Evolutionary conservation across 37 sponge, comb jelly and placozoan species (phyloP), one percentile per base, ranked within the genome.

Genomic region (Agelas oroides): DNA sequence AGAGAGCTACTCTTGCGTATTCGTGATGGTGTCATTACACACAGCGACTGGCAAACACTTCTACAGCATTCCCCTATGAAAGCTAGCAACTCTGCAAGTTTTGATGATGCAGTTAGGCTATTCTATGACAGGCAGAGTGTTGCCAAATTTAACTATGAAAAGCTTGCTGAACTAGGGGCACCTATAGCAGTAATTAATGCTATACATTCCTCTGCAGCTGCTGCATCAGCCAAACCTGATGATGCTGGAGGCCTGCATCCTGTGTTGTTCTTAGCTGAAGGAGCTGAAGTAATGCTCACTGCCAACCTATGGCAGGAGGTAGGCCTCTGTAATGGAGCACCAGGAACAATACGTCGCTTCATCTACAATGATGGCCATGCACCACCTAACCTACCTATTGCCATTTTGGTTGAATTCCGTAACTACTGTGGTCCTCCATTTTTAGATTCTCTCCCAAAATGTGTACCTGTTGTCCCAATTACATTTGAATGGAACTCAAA

Each of bases 161-260:
- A 65, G 30, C 67, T 65, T 14, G 14, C 14, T 14, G 23, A 19
- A 27, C 73, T 71, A 36, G 73, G 79, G 11, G 18, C 59, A 30
- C 76, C 76, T 56, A 56, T 56, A 12, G 59, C 59, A 56, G 32
- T n/a, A 55, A 75, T 75, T 24, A 75, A 75, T 75, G 76, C 58
- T 40, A 56, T 55, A 53, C 59, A 55, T 28, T 53, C 76, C 8
- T 13, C 30, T 14, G 17, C 11, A 19, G 28, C 13, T 33, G 76
- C 76, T 56, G 28, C 58, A 24, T 17, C 32, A 53, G 58, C 76
- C 20, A 75, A 12, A 40, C 30, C 59, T 27, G 59, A 75, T 52
- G 76, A 71, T 38, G 76, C 59, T 30, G 76, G 76, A 27, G 76
- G 76, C 12, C 59, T 75, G 12, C 14, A 75, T 15, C 59, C 59